phyloP scores from a whole-genome alignment of 2,888 invertebrate species.

The Cephus pulcher region DNA sequence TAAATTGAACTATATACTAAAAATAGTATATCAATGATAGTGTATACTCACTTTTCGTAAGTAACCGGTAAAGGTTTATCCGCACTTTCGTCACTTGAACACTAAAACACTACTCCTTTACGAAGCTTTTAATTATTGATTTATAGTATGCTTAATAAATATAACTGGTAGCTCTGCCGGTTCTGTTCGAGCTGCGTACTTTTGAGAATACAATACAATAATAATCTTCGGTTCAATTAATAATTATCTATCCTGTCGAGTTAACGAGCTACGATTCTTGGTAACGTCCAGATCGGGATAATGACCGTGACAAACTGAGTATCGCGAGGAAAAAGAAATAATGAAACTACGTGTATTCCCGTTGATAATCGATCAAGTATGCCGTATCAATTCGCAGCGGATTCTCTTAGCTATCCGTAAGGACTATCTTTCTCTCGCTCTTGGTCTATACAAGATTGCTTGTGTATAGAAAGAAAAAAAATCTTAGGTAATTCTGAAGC shows the following conservation, averaged over 20 bases:
- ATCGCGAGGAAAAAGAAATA: not conserved
- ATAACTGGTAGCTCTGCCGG: not conserved
- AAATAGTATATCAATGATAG: not conserved
- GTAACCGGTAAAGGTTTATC: conserved; percentile 41
- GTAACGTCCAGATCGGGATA: not conserved
- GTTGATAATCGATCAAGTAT: not conserved
- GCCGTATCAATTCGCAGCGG: not conserved
- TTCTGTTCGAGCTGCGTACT: not conserved
- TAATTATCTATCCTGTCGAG: not conserved
- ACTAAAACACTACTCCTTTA: conserved; percentile 19
- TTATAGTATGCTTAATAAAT: conserved; percentile 1
- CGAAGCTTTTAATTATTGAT: conserved; percentile 1
- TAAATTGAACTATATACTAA: not conserved
- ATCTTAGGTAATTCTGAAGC: not conserved
- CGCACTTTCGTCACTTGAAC: conserved; percentile 45
- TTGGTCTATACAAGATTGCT: not conserved
- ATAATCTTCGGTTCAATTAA: not conserved
- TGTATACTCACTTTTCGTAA: conserved; percentile 49
- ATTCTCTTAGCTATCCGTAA: not conserved
- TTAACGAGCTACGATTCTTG: not conserved
- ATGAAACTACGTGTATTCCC: not conserved
- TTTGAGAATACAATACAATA: not conserved
- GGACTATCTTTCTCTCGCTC: not conserved
- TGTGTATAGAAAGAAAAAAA: not conserved
- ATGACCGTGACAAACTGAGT: not conserved